A percentile compares a stretch with the other conserved stretches of the same genome.
Conservation (phyloP, 2,888 invertebrate genomes). For the Crioceris asparagi region DNA sequence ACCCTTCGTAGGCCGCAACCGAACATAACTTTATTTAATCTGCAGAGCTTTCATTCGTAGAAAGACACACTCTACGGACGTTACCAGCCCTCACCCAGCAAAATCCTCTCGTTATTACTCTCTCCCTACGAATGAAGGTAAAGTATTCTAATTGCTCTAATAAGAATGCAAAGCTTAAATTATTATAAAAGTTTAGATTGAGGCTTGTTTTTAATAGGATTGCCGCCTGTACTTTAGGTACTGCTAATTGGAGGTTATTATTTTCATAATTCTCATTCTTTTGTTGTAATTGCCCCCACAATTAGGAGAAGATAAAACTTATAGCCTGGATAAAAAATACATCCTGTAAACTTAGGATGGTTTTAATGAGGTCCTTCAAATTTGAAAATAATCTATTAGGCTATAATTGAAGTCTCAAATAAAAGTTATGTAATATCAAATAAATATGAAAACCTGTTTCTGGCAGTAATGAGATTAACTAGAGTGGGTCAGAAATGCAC, state of each 20-base stretch:
- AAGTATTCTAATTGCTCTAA: slow-evolving; percentile 31
- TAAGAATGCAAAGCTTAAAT: slow-evolving; percentile 32
- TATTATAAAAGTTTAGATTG: slow-evolving; percentile 31
- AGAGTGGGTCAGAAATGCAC: too few relatives aligned
- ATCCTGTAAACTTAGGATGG: slow-evolving; percentile 2
- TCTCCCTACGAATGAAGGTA: slow-evolving; percentile 24
- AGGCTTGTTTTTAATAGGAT: slow-evolving; percentile 32
- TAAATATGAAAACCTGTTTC: too few relatives aligned
- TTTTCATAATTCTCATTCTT: slow-evolving; percentile 30
- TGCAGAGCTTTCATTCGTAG: too few relatives aligned
- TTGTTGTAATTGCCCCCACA: slow-evolving; percentile 28
- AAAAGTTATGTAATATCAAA: too few relatives aligned
- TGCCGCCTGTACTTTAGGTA: slow-evolving; percentile 27
- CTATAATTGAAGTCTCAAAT: background rate
- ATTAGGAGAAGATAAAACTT: slow-evolving; percentile 25
- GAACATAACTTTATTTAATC: too few relatives aligned
- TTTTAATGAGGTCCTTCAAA: slow-evolving; percentile 9
- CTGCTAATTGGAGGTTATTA: slow-evolving; percentile 33
- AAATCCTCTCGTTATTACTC: slow-evolving; percentile 23
- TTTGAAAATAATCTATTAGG: background rate
- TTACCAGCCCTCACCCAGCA: slow-evolving; percentile 12
- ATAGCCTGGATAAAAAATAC: too few relatives aligned
- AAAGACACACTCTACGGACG: too few relatives aligned
- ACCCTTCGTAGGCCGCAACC: too few relatives aligned
- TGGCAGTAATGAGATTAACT: too few relatives aligned